These are phyloP conservation scores for Mormyrus hasselquistii DNA, from an alignment of 2,797 vertebrate species.

Conservation along the genomic window DNA sequence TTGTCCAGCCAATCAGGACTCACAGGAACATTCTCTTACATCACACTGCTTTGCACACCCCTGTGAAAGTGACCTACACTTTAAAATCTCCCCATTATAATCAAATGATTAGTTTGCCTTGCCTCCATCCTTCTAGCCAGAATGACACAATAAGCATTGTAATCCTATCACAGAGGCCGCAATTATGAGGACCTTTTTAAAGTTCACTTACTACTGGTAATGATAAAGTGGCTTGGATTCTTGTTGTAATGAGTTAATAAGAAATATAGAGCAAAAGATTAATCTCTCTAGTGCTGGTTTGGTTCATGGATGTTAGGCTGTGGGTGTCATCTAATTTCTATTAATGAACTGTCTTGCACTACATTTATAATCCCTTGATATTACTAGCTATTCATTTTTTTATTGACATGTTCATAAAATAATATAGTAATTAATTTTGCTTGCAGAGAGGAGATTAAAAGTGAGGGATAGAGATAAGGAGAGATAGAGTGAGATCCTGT, in stretches of 20 bases:
- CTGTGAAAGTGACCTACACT: background rate
- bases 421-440: slow-evolving; percentile 55
- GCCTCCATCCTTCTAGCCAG: background rate
- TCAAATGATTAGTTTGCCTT: slow-evolving; percentile 21
- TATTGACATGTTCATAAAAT: slow-evolving; percentile 47
- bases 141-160: slow-evolving; percentile 46
- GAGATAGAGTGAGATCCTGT: slow-evolving; percentile 26
- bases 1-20: background rate
- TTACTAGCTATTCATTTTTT: slow-evolving; percentile 51
- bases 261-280: slow-evolving; percentile 52
- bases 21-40: background rate
- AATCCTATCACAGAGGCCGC: slow-evolving; percentile 59
- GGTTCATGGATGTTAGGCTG: slow-evolving; percentile 32
- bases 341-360: slow-evolving; percentile 38
- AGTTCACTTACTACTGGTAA: slow-evolving; percentile 66
- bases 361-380: slow-evolving; percentile 37
- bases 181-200: slow-evolving; percentile 69
- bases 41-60: background rate
- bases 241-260: slow-evolving; percentile 65
- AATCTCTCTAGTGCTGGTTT: slow-evolving; percentile 31
- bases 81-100: background rate
- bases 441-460: slow-evolving; percentile 15
- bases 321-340: slow-evolving; percentile 30
- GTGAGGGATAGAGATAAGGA: slow-evolving; percentile 13
- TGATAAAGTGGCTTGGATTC: slow-evolving; percentile 59